phyloP scores from a whole-genome alignment of 2,797 vertebrate species.

The Lacerta viridis region DNA sequence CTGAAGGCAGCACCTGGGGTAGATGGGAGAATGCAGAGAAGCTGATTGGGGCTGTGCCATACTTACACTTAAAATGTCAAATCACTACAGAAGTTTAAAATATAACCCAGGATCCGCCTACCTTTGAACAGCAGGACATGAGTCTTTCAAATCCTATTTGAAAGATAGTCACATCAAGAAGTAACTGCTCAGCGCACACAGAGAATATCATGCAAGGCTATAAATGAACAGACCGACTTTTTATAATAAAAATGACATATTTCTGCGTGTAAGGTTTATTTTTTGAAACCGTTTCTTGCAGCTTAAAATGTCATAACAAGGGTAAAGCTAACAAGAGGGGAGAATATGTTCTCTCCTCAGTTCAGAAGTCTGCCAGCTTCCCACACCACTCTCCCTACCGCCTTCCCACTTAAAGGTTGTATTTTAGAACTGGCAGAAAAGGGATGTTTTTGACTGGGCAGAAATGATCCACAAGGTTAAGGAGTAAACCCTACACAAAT shows the following conservation, averaged over 20 bases:
- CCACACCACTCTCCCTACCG: no score
- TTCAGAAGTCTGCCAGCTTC: background rate
- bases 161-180: constrained; percentile 3
- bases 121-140: background rate
- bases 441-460: no score
- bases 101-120: background rate
- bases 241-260: constrained; percentile 16
- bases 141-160: constrained; percentile 12
- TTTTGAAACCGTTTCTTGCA: background rate
- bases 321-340: background rate
- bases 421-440: no score
- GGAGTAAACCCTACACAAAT: no score
- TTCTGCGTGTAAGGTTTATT: background rate
- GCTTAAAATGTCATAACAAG: background rate
- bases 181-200: background rate
- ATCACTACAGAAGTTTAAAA: background rate
- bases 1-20: background rate
- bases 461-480: no score
- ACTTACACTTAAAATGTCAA: background rate
- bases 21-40: background rate
- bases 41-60: accelerated
- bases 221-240: background rate
- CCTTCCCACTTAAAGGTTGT: no score
- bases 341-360: background rate
- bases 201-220: background rate